Base-by-base conservation (phyloP, 2,113 vertebrate genomes). In the Porphyrio hochstetteri region DNA sequence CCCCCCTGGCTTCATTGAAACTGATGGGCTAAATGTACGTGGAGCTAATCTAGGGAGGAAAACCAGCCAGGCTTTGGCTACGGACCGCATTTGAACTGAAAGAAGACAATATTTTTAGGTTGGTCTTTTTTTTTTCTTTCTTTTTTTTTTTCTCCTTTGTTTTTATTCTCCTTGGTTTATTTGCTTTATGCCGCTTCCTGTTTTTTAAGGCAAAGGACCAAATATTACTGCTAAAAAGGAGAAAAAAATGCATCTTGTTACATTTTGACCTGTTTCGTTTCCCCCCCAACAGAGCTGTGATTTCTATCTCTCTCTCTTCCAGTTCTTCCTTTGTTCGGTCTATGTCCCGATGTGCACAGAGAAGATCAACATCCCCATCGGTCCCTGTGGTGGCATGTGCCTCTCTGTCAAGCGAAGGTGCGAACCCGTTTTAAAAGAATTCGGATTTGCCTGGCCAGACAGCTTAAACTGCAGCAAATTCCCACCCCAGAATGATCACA, bases 301-400 rank as follows among this genome's bases (percentile, higher is more conserved):
- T 91, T 90, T 38, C 91, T 95, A 55, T 76, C 82, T 95, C 86
- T 87, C 89, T 94, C 86, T 92, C 96, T 46, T 46, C 25, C 94
- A 99, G 99, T 99, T 99, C 97, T 99, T 99, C 98, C 98, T 99
- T 87, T 99, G 99, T 96, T 99, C 99, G 0, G 99, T 99, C 68
- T 99, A 99, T 50, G 99, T 99, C 80, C 99, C 99, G 1, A 99
- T 99, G 99, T 99, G 99, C 98, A 99, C 99, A 0, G 99, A 99
- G 98, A 99, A 99, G 98, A 99, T 99, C 82, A 99, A 99, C 93
- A 99, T 99, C 97, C 99, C 99, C 35, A 99, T 99, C 11, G 99
- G 99, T 33, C 99, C 99, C 1, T 99, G 99, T 2, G 99, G 99
- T 6, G 99, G 99, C 97, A 99, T 99, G 99, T 99, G 99, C 71